Base-by-base conservation (phyloP, 2,113 vertebrate genomes). In the Ceuthmochares aereus region DNA sequence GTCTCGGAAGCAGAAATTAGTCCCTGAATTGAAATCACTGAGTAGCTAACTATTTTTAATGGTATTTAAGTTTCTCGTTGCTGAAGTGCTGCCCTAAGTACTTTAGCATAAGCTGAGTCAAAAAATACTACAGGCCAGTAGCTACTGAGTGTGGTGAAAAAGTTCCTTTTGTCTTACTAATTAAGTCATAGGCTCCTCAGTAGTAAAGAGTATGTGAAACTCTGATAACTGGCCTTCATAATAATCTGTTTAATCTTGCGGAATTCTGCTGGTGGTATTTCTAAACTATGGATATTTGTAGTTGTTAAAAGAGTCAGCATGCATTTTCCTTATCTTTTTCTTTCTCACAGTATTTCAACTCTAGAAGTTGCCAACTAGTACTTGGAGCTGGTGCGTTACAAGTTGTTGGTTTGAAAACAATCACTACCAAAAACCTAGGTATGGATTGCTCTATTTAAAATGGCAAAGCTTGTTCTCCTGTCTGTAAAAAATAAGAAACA, bases 351-450 rank as follows among this genome's bases (percentile, higher is more conserved):
- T 99, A 99, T 98, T 99, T 99, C 98, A 99, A 99, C 98, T 99
- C 99, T 7, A 98, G 99, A 97, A 99, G 99, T 96, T 99, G 99
- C 95, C 99, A 99, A 94, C 98, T 99, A 96, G 99, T 99, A 85
- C 98, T 99, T 84, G 99, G 99, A 94, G 99, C 99, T 9, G 99
- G 99, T 58, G 99, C 99, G 7, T 97, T 99, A 87, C 99, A 99
- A 98, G 98, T 99, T 52, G 99, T 99, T 63, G 99, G 99, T 82
- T 98, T 99, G 81, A 99, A 99, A 98, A 99, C 99, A 89, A 99
- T 99, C 98, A 99, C 99, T 96, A 99, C 99, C 23, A 99, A 99
- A 98, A 99, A 99, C 97, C 98, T 99, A 14, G 99, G 99, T 99
- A 98, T 84, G 89, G 67, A 85, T 96, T 97, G 70, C 89, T 90